Base-by-base conservation (phyloP, 2,797 vertebrate species). In the Gephyroberyx darwinii region DNA sequence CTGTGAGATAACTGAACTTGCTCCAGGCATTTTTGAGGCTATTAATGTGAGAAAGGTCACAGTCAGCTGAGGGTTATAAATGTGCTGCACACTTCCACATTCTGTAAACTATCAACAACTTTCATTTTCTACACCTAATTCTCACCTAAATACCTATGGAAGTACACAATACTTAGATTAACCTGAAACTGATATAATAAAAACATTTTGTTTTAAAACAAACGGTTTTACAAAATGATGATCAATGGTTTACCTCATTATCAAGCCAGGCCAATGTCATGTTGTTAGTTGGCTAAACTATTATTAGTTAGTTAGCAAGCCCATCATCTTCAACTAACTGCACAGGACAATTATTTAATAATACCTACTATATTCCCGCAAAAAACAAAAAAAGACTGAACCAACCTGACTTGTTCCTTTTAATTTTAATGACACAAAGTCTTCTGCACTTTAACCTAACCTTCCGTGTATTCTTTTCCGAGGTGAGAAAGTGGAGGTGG, bases 391-490 rank as follows among this genome's bases (percentile, higher is more conserved):
- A 9, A n/a, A n/a, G n/a, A 14, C 5, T 5, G 2, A 16, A 72
- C 73, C 2, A 31, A 84, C 76, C 85, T 74, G 35, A 9, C 47
- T 55, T 30, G 14, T 55, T 2, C 7, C 56, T 26, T n/a, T 10
- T 1, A 0, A 4, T 10, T 5, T 3, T 54, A 20, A 26, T 10
- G 35, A 37, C 5, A 37, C 5, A 39, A 39, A 12, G 37, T 39
- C 10, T 26, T 26, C 22, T 26, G 22, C 22, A 26, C 37, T 9
- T 39, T 39, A 2, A 12, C 10, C 37, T 39, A 8, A 9, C 2
- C 37, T 33, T 20, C 10, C 14, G 10, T 14, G 12, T 31, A 0
- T 0, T 51, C 47, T 33, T 56, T 5, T 14, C 5, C 2, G 20
- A 58, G 26, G 13, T 47, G 30, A 1, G 5, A 66, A 67, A 70